Evolutionary conservation across 2,797 vertebrate genomes (phyloP).

Genomic region (Echiichthys vipera): DNA sequence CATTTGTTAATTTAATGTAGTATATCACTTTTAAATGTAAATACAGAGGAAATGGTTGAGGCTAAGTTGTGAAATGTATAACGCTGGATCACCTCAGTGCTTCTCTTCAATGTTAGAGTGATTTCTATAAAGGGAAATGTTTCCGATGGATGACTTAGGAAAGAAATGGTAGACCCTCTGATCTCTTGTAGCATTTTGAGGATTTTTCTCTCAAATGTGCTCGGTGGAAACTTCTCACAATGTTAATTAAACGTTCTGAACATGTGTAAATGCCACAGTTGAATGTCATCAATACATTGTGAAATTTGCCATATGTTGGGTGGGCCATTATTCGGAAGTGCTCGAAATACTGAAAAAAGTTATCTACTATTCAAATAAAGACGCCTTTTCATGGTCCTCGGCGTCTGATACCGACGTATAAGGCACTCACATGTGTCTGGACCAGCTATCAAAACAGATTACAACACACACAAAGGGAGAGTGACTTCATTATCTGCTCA

Average conservation of each 20-base stretch:
- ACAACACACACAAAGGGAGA: too few relatives aligned
- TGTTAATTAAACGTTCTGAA: constrained; percentile 46
- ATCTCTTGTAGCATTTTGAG: constrained; percentile 20
- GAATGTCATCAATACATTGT: background rate
- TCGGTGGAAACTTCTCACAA: constrained; percentile 5
- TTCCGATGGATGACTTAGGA: constrained; percentile 6
- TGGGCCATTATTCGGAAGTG: too few relatives aligned
- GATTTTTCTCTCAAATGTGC: constrained; percentile 9
- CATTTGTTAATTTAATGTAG: constrained; percentile 2
- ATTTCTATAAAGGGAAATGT: constrained; percentile 27
- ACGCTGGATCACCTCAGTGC: constrained; percentile 42
- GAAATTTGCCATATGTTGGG: background rate
- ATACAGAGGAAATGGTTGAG: constrained; percentile 18
- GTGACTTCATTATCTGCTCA: too few relatives aligned
- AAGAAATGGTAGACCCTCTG: background rate
- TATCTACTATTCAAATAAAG: too few relatives aligned
- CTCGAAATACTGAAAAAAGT: too few relatives aligned
- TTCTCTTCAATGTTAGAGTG: constrained; percentile 24
- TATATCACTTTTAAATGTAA: constrained; percentile 28
- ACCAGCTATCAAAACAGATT: too few relatives aligned
- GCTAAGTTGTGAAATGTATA: constrained; percentile 27
- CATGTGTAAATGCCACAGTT: constrained; percentile 10
- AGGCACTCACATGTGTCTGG: too few relatives aligned
- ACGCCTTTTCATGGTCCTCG: too few relatives aligned
- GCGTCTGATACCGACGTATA: too few relatives aligned